These are phyloP conservation scores for Latheticus oryzae DNA, from an alignment of 2,888 invertebrate genomes.

Conservation along the genomic window DNA sequence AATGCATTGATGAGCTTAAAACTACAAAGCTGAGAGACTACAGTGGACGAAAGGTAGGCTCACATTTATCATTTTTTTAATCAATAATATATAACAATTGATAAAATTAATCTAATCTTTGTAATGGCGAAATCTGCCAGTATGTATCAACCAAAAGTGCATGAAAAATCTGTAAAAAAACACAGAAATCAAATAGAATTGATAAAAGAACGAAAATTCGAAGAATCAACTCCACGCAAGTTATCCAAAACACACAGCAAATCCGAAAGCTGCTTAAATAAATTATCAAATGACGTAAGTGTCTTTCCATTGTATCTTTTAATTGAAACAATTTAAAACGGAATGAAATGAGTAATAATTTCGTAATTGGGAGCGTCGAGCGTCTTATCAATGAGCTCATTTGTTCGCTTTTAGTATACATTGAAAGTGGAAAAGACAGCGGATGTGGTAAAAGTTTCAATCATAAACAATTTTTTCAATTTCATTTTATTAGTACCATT, in stretches of 20 bases:
- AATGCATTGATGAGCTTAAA: too few species aligned
- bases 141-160: constrained; percentile 2
- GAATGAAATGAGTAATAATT: constrained; percentile 32
- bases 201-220: too few species aligned
- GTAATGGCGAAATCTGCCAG: background rate
- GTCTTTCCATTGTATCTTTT: constrained; percentile 2
- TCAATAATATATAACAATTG: too few species aligned
- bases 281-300: constrained; percentile 23
- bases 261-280: constrained; percentile 25
- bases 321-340: constrained; percentile 26
- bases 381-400: constrained; percentile 36
- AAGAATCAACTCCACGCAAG: background rate
- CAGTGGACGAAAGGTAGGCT: background rate
- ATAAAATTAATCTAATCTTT: background rate
- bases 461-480: background rate
- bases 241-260: constrained; percentile 5
- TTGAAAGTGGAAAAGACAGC: constrained; percentile 3
- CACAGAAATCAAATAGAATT: constrained; percentile 1
- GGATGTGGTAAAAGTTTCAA: constrained; percentile 33
- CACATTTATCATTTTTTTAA: background rate
- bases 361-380: constrained; percentile 33
- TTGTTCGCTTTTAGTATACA: constrained; percentile 12
- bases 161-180: background rate
- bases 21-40: background rate
- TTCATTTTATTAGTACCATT: too few species aligned